These are phyloP conservation scores for Clarias magur DNA, from an alignment of 2,113 vertebrate species.

Conservation along the genomic window DNA sequence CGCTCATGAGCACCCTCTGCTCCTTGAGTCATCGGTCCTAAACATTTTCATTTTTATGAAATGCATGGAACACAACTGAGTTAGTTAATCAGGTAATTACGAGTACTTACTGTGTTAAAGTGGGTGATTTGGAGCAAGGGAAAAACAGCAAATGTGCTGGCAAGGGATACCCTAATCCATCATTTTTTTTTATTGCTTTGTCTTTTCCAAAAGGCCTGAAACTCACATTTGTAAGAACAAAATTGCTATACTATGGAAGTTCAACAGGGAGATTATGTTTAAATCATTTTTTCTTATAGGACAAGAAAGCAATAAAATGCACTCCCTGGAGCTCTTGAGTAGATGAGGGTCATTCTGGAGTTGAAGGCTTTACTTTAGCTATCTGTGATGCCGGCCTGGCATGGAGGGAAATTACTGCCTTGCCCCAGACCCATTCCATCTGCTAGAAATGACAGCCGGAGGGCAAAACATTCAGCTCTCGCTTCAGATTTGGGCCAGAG, in stretches of 20 bases:
- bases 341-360: conserved; percentile 62
- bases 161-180: neutral
- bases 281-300: conserved; percentile 36
- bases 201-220: neutral
- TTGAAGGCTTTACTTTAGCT: conserved; percentile 61
- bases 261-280: conserved; percentile 17
- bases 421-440: conserved; percentile 64
- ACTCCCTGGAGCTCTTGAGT: conserved; percentile 39
- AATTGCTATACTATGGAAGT: neutral
- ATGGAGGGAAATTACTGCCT: conserved; percentile 61
- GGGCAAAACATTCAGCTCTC: conserved; percentile 58
- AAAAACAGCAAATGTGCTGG: neutral
- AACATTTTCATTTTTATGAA: neutral
- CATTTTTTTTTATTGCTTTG: neutral
- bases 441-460: conserved; percentile 63
- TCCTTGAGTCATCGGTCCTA: neutral
- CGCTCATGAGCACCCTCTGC: neutral
- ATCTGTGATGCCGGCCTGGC: conserved; percentile 57
- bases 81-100: neutral
- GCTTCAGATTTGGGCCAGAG: conserved; percentile 61
- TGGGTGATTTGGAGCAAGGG: neutral
- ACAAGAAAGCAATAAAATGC: conserved; percentile 53
- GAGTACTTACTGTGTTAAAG: neutral
- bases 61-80: neutral
- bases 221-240: neutral